Percentiles rank a stretch among this genome's conserved stretches.
These are phyloP conservation scores for Penaeus monodon DNA, from an alignment of 2,888 invertebrate genomes.

Conservation along the genomic window DNA sequence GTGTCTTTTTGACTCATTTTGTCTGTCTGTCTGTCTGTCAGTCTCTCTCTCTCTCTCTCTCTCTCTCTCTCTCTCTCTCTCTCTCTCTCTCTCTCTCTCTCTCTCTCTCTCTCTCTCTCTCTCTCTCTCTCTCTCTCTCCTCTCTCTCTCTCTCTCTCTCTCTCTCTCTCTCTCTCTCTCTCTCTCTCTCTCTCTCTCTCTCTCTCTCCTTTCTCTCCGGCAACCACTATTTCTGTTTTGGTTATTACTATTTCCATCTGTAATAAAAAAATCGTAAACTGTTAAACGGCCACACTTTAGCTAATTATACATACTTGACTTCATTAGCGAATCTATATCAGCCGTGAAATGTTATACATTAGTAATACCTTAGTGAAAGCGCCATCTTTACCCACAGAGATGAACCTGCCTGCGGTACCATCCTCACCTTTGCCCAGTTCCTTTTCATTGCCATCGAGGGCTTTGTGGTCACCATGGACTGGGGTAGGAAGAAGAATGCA, in stretches of 20 bases:
- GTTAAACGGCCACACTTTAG: too few species aligned
- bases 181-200: too few species aligned
- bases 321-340: neutral
- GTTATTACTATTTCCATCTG: neutral
- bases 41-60: neutral
- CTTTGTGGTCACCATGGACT: constrained; percentile 83
- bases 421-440: constrained; percentile 96
- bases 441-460: constrained; percentile 91
- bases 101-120: neutral
- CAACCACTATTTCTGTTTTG: neutral
- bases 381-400: constrained; percentile 74
- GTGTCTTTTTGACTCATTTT: neutral
- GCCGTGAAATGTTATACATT: neutral
- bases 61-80: constrained; percentile 13
- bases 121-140: neutral
- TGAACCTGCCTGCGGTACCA: constrained; percentile 92
- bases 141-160: constrained; percentile 14
- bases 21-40: constrained; percentile 7
- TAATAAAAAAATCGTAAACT: neutral
- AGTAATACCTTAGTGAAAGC: neutral
- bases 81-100: constrained; percentile 13
- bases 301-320: too few species aligned
- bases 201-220: too few species aligned
- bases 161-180: too few species aligned
- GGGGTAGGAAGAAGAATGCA: constrained; percentile 80